Evolutionary conservation across 2,888 invertebrate species (phyloP).

Genomic region (Anoplius nigerrimus): DNA sequence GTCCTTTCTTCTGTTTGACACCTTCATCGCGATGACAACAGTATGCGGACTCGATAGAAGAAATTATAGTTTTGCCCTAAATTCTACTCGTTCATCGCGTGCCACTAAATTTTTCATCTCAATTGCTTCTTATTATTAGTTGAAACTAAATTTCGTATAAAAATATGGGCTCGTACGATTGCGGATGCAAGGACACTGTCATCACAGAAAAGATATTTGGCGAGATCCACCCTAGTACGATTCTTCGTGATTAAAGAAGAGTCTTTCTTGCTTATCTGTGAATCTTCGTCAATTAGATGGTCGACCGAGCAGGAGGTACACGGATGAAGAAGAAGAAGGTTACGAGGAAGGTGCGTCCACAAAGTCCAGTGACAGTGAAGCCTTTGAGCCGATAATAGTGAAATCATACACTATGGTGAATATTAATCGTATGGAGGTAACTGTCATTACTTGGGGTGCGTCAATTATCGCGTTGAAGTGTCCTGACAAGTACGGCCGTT

Average conservation of each 20-base stretch:
- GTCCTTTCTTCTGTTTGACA: background rate
- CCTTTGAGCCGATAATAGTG: constrained; percentile 33
- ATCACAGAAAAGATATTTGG: constrained; percentile 64
- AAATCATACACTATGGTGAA: constrained; percentile 80
- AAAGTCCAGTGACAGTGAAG: background rate
- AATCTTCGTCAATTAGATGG: background rate
- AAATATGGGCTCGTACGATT: constrained; percentile 44
- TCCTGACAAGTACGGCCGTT: constrained; percentile 83
- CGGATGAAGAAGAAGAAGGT: background rate
- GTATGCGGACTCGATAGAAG: constrained; percentile 9
- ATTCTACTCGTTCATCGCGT: no score
- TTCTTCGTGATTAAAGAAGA: background rate
- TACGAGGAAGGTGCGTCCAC: background rate
- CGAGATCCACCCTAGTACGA: constrained; percentile 53
- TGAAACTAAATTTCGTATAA: background rate
- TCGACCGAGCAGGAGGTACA: background rate
- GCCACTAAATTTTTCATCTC: no score
- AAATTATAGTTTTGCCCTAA: background rate
- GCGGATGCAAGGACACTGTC: constrained; percentile 55
- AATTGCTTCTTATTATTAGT: no score
- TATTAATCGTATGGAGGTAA: constrained; percentile 79
- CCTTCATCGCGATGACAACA: background rate
- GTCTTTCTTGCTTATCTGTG: background rate
- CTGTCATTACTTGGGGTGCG: constrained; percentile 87
- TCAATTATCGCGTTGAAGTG: constrained; percentile 85